Percentiles rank a stretch among this genome's conserved stretches.
These are phyloP conservation scores for Drosophila falleni DNA, from an alignment of 2,888 invertebrate genomes.

Conservation along the genomic window DNA sequence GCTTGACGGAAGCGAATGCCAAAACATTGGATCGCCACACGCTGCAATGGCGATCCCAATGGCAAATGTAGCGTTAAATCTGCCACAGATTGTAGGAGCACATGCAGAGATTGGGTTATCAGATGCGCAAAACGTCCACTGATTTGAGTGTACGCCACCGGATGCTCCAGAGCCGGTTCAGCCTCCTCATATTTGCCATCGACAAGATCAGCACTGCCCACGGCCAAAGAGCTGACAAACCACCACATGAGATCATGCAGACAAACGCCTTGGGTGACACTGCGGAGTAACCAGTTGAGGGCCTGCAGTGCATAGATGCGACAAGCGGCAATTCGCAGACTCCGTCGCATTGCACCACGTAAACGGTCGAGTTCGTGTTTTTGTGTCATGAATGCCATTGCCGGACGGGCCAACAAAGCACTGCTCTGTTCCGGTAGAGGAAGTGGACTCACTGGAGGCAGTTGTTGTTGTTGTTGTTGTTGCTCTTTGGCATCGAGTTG, in stretches of 20 bases:
- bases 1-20: conserved; percentile 94
- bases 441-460: conserved; percentile 12
- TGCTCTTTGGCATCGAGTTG: conserved; percentile 7
- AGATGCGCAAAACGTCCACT: conserved; percentile 90
- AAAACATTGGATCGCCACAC: conserved; percentile 97
- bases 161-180: conserved; percentile 88
- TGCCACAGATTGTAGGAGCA: conserved; percentile 95
- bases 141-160: conserved; percentile 91
- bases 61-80: conserved; percentile 96
- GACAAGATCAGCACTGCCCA: conserved; percentile 86
- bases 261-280: conserved; percentile 95
- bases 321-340: conserved; percentile 92
- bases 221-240: conserved; percentile 94
- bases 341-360: conserved; percentile 94
- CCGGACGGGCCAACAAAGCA: conserved; percentile 88
- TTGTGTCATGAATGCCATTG: conserved; percentile 94
- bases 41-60: conserved; percentile 93
- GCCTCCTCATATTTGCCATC: conserved; percentile 80
- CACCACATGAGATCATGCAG: conserved; percentile 98
- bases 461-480: conserved; percentile 10
- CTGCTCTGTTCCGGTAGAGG: conserved; percentile 65
- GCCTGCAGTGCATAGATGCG: conserved; percentile 96
- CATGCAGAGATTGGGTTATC: conserved; percentile 92
- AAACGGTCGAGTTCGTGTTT: conserved; percentile 94
- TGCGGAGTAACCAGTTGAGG: conserved; percentile 96